Evolutionary conservation across 2,888 invertebrate species (phyloP).

Genomic region (Boloria selene): DNA sequence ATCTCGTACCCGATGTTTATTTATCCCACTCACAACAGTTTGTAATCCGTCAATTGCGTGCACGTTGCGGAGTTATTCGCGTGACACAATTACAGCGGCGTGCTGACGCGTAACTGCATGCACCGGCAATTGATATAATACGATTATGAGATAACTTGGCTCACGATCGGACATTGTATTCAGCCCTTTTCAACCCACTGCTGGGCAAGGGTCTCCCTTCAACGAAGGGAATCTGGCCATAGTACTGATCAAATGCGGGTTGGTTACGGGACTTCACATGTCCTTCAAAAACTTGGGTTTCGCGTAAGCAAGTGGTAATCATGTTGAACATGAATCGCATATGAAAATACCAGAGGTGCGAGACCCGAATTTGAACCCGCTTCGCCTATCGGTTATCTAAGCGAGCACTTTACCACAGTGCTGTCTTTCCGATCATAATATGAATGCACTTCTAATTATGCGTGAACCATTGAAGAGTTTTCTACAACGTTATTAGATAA

Average conservation of each 20-base stretch:
- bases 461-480: not conserved
- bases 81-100: conserved; percentile 40
- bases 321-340: too few species aligned
- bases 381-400: too few species aligned
- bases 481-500: not conserved
- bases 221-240: too few species aligned
- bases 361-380: too few species aligned
- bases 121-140: conserved; percentile 34
- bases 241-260: too few species aligned
- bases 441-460: not conserved
- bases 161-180: not conserved
- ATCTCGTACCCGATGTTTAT: conserved; percentile 17
- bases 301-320: too few species aligned
- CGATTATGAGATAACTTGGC: conserved; percentile 27
- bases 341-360: too few species aligned
- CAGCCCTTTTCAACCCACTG: too few species aligned
- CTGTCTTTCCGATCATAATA: not conserved
- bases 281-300: too few species aligned
- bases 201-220: too few species aligned
- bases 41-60: conserved; percentile 36
- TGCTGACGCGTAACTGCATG: conserved; percentile 36
- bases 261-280: too few species aligned
- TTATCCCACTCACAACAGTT: conserved; percentile 29
- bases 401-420: too few species aligned
- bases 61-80: conserved; percentile 30